Percentiles rank a stretch among this genome's conserved stretches.
Evolutionary conservation across 2,888 invertebrate species (phyloP).

Genomic region (Seira ritae): DNA sequence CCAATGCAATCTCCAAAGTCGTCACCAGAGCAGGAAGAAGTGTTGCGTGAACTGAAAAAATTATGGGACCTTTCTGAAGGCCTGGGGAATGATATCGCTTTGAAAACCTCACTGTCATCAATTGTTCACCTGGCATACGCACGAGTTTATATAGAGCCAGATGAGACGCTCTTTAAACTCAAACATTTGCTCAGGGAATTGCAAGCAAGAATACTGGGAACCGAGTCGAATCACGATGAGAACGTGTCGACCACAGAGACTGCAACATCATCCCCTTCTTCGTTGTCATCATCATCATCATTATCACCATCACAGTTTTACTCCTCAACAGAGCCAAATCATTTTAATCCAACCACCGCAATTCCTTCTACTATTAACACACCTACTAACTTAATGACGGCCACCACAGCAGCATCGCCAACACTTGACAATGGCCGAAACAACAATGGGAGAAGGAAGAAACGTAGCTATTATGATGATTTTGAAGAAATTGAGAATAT

Average conservation of each 20-base stretch:
- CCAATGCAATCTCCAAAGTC: constrained; percentile 55
- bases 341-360: constrained; percentile 1
- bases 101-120: constrained; percentile 66
- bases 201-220: constrained; percentile 55
- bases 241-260: constrained; percentile 36
- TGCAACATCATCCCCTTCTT: neutral
- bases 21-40: constrained; percentile 63
- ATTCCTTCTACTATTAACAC: neutral
- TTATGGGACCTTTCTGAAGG: constrained; percentile 67
- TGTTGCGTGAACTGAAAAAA: constrained; percentile 66
- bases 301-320: neutral
- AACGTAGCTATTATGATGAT: constrained; percentile 41
- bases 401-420: constrained; percentile 3
- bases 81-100: constrained; percentile 45
- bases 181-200: constrained; percentile 65
- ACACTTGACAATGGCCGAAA: neutral
- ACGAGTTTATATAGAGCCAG: constrained; percentile 61
- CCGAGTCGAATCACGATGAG: constrained; percentile 31
- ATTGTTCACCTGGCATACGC: constrained; percentile 70
- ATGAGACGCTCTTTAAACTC: constrained; percentile 60
- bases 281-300: too few species aligned
- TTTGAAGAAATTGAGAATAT: constrained; percentile 41
- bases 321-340: constrained; percentile 14
- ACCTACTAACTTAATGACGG: constrained; percentile 29
- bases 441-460: constrained; percentile 20